Percentiles rank a stretch among this genome's conserved stretches.
phyloP scores from a whole-genome alignment of 2,888 invertebrate genomes.

The Acronicta alni region DNA sequence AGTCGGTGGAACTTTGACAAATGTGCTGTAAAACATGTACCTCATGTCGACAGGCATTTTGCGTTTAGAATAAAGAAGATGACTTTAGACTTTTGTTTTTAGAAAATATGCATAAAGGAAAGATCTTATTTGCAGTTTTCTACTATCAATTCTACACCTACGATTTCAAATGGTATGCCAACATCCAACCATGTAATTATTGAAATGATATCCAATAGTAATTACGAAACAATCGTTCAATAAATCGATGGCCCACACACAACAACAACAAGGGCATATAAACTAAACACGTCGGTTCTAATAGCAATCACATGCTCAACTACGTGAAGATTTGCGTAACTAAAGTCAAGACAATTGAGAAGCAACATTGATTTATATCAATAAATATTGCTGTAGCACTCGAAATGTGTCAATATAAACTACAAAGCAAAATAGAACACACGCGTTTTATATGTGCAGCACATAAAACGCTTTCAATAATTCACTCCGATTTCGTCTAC shows the following conservation, averaged over 20 bases:
- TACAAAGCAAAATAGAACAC: constrained; percentile 14
- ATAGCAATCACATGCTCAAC: constrained; percentile 33
- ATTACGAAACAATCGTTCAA: constrained; percentile 38
- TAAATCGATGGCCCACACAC: constrained; percentile 37
- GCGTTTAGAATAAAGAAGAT: background rate
- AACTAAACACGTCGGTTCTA: constrained; percentile 26
- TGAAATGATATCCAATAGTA: constrained; percentile 24
- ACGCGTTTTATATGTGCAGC: constrained; percentile 23
- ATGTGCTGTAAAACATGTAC: constrained; percentile 27
- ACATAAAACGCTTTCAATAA: constrained; percentile 34
- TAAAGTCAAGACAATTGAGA: constrained; percentile 34
- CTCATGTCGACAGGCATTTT: constrained; percentile 8
- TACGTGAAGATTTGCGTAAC: constrained; percentile 40
- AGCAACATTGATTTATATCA: constrained; percentile 32
- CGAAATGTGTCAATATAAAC: background rate
- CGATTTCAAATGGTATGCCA: background rate
- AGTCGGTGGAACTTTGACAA: constrained; percentile 33
- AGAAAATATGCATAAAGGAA: background rate
- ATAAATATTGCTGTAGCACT: constrained; percentile 6
- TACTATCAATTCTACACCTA: background rate
- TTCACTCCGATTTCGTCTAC: constrained; percentile 57
- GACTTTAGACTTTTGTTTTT: background rate
- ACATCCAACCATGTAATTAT: constrained; percentile 25
- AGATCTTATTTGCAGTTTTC: background rate
- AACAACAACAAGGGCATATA: constrained; percentile 23